Conservation (phyloP, 1,140 invertebrate genomes). For the Drosophila pseudoobscura region DNA sequence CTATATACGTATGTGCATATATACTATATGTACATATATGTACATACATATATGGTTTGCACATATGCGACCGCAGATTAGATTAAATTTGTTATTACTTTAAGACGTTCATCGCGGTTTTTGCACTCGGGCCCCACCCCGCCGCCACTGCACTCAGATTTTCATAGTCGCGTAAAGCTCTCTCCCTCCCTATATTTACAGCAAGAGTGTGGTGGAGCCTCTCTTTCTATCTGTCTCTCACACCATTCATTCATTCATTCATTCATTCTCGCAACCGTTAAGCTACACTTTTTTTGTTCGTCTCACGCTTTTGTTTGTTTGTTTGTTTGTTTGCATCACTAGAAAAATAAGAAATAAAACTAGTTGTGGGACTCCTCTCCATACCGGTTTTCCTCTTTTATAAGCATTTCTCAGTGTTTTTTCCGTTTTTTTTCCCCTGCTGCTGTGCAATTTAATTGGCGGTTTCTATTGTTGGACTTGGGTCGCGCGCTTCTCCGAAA, state of each 20-base stretch:
- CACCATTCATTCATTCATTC: slow-evolving; percentile 63
- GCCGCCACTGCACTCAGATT: background rate
- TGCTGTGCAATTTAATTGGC: slow-evolving; percentile 74
- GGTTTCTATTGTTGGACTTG: slow-evolving; percentile 65
- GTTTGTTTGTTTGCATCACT: slow-evolving; percentile 71
- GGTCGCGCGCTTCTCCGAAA: slow-evolving; percentile 16
- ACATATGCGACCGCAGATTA: slow-evolving; percentile 67
- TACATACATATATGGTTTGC: slow-evolving; percentile 15
- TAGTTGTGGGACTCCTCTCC: slow-evolving; percentile 43
- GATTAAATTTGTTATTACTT: slow-evolving; percentile 78
- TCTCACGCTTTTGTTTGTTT: slow-evolving; percentile 64
- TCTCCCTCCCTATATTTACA: slow-evolving; percentile 17
- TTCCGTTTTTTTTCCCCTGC: slow-evolving; percentile 22
- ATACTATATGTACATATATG: background rate
- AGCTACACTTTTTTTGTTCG: slow-evolving; percentile 67
- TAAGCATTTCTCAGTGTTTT: slow-evolving; percentile 12
- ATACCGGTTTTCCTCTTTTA: slow-evolving; percentile 63
- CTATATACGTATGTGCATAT: slow-evolving; percentile 13
- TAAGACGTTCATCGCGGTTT: slow-evolving; percentile 51
- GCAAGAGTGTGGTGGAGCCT: background rate
- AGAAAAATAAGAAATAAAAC: slow-evolving; percentile 56
- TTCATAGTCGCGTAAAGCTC: slow-evolving; percentile 18
- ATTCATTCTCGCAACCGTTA: slow-evolving; percentile 67
- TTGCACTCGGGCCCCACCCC: slow-evolving; percentile 35
- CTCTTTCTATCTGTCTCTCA: slow-evolving; percentile 31